Conservation (phyloP, 2,113 vertebrate genomes). For the Gila orcuttii region DNA sequence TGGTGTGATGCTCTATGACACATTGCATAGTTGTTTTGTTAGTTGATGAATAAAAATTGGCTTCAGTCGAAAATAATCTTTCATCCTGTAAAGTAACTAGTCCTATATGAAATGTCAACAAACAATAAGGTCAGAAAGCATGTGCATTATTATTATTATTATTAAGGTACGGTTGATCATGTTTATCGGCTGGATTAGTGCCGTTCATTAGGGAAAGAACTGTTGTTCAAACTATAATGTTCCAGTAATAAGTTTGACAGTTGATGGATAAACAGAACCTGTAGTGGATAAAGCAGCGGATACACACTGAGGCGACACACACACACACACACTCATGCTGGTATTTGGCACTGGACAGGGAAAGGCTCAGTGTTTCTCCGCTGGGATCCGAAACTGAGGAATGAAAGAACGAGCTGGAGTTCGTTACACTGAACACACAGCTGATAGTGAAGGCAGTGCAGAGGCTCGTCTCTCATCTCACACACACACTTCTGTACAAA, state of each 20-base stretch:
- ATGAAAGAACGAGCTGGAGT: background rate
- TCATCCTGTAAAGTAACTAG: background rate
- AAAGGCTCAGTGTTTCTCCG: background rate
- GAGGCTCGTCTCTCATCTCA: conserved; percentile 58
- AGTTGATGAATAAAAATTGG: background rate
- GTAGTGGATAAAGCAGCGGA: background rate
- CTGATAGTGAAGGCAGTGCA: conserved; percentile 39
- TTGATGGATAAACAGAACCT: background rate
- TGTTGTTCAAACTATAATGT: background rate
- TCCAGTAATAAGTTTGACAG: background rate
- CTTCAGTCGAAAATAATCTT: background rate
- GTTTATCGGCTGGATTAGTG: background rate
- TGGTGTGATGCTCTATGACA: background rate
- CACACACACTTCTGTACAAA: conserved; percentile 78
- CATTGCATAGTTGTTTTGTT: conserved; percentile 21
- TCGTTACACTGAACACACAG: background rate
- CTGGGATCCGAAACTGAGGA: background rate
- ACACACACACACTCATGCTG: no score
- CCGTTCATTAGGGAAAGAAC: background rate
- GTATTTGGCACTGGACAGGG: conserved; percentile 5
- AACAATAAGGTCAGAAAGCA: background rate
- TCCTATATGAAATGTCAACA: background rate
- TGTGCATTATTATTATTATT: background rate
- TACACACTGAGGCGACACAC: background rate
- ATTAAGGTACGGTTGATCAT: background rate